A percentile compares a stretch with the other conserved stretches of the same genome.
These are phyloP conservation scores for Carcina quercana DNA, from an alignment of 2,888 invertebrate genomes.

Conservation along the genomic window DNA sequence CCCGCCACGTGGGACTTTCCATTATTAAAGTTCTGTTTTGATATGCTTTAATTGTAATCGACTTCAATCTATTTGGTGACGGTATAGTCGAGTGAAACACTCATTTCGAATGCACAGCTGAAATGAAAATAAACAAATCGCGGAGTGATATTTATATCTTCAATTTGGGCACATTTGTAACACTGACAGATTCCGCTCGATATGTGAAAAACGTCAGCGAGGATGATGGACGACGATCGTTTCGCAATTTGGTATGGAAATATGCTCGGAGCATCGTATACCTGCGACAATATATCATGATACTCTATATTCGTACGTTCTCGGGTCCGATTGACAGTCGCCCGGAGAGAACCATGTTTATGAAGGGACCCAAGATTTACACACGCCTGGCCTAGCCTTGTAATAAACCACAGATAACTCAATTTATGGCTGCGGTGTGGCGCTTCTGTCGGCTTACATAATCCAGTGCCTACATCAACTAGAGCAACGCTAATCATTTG, in stretches of 20 bases:
- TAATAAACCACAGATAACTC: constrained; percentile 57
- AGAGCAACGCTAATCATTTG: constrained; percentile 42
- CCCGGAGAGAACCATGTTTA: constrained; percentile 44
- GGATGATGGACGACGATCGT: constrained; percentile 46
- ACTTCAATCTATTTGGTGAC: too few species aligned
- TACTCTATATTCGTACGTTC: constrained; percentile 7
- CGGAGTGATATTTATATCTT: constrained; percentile 19
- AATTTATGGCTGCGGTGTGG: constrained; percentile 46
- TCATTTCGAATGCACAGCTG: too few species aligned
- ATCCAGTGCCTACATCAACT: constrained; percentile 38
- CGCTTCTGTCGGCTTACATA: constrained; percentile 34
- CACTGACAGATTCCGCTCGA: constrained; percentile 33
- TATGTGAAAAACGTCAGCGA: constrained; percentile 43
- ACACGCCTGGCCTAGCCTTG: constrained; percentile 40
- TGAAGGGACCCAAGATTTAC: constrained; percentile 38
- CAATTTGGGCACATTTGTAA: constrained; percentile 44
- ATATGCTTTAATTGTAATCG: too few species aligned
- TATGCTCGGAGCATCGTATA: constrained; percentile 27
- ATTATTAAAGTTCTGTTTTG: too few species aligned
- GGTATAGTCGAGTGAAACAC: too few species aligned
- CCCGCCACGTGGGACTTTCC: too few species aligned
- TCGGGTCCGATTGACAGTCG: constrained; percentile 43
- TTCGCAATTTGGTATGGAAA: constrained; percentile 39
- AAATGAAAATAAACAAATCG: too few species aligned
- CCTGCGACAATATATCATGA: constrained; percentile 39